Evolutionary conservation across 2,888 invertebrate species (phyloP).

Genomic region (Unio pictorum): DNA sequence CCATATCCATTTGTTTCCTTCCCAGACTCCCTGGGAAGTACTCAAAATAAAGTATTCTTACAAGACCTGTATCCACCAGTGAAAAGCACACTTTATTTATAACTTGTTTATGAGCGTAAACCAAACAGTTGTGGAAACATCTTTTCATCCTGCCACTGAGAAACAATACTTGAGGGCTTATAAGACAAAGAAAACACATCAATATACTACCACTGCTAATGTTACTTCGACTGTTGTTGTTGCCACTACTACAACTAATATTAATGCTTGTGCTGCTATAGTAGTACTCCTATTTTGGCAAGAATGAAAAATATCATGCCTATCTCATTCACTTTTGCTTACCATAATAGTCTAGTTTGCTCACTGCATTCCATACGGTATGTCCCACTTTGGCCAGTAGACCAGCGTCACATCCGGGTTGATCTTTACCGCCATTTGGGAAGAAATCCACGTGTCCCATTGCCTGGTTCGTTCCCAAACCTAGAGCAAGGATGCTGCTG

Average conservation of each 20-base stretch:
- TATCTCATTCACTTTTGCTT: not conserved
- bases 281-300: too few species aligned
- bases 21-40: too few species aligned
- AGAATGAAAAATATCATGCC: not conserved
- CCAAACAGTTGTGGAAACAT: too few species aligned
- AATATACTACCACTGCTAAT: not conserved
- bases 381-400: slow-evolving; percentile 32
- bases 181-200: not conserved
- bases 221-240: not conserved
- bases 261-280: too few species aligned
- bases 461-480: slow-evolving; percentile 61
- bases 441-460: slow-evolving; percentile 71
- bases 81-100: too few species aligned
- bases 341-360: slow-evolving; percentile 40
- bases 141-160: too few species aligned
- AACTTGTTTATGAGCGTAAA: too few species aligned
- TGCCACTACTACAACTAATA: not conserved
- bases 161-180: too few species aligned
- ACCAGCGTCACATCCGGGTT: slow-evolving; percentile 67
- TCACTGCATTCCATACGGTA: slow-evolving; percentile 44
- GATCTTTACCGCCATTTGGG: slow-evolving; percentile 69
- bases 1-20: too few species aligned
- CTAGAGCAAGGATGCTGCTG: slow-evolving; percentile 34
- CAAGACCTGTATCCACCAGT: too few species aligned
- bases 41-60: too few species aligned